A percentile compares a stretch with the other conserved stretches of the same genome.
Evolutionary conservation across 2,113 vertebrate species (phyloP).

Genomic region (Pangasianodon hypophthalmus): DNA sequence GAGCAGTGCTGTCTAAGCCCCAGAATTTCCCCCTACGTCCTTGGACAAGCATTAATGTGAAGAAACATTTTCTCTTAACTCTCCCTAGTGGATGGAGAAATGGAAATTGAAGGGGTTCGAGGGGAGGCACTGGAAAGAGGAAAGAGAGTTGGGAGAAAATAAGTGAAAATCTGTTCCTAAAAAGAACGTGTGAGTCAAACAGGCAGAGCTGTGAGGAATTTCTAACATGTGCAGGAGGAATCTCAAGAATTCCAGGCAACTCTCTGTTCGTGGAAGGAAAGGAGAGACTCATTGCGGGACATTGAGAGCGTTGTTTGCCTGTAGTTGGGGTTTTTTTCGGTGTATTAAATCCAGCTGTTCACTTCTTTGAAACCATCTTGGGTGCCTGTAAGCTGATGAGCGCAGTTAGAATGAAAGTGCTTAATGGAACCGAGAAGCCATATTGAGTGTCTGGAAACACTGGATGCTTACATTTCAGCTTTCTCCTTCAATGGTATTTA

Average conservation of each 20-base stretch:
- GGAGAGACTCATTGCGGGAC: not conserved
- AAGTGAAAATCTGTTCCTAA: not conserved
- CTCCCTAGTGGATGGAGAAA: not conserved
- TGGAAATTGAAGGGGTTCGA: not conserved
- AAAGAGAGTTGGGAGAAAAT: not conserved
- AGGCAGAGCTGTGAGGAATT: constrained; percentile 84
- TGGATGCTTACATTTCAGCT: not conserved
- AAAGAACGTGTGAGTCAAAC: constrained; percentile 72
- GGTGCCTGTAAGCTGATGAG: constrained; percentile 1
- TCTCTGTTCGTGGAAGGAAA: not conserved
- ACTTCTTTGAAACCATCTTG: not conserved
- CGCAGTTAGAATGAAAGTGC: not conserved
- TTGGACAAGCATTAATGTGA: not conserved
- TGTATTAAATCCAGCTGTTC: constrained; percentile 21
- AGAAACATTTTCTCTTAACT: not conserved
- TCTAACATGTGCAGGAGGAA: constrained; percentile 88
- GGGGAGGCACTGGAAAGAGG: not conserved
- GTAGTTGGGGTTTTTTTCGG: not conserved
- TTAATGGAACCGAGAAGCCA: not conserved
- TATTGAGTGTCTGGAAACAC: not conserved
- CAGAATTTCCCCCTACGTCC: not conserved
- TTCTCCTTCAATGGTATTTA: not conserved
- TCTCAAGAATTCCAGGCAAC: constrained; percentile 85
- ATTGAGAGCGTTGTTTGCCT: not conserved
- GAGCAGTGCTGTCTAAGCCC: not conserved